A percentile compares a stretch with the other conserved stretches of the same genome.
phyloP scores from a whole-genome alignment of 2,888 invertebrate species.

The Brenthis ino region DNA sequence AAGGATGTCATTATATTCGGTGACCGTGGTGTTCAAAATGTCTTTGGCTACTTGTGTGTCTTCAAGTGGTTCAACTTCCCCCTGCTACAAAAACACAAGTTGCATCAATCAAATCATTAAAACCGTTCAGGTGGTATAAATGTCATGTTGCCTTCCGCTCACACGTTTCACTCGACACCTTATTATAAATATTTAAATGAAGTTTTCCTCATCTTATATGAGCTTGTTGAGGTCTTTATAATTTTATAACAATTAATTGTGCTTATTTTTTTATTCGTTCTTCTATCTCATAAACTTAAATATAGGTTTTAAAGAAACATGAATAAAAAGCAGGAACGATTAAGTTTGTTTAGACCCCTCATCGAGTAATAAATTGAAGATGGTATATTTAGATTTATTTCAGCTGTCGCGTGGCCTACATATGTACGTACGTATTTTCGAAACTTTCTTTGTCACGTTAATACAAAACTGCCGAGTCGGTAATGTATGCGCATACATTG shows the following conservation, averaged over 20 bases:
- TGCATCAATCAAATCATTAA: conserved; percentile 10
- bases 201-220: conserved; percentile 16
- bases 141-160: conserved; percentile 19
- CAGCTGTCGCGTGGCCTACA: conserved; percentile 7
- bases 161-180: conserved; percentile 15
- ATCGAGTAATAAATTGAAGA: conserved; percentile 1
- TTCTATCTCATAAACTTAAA: not conserved
- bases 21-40: conserved; percentile 4
- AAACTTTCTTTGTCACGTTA: conserved; percentile 35
- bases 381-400: conserved; percentile 10
- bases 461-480: conserved; percentile 41
- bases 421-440: conserved; percentile 16
- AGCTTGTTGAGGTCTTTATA: not conserved
- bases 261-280: not conserved
- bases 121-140: conserved; percentile 8
- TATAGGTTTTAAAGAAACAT: not conserved
- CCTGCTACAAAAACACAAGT: conserved; percentile 3
- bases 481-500: conserved; percentile 61
- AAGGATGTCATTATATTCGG: conserved; percentile 1
- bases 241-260: conserved; percentile 1
- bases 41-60: not conserved
- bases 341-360: too few relatives aligned
- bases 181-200: conserved; percentile 14
- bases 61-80: conserved; percentile 2
- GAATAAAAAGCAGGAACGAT: too few relatives aligned